Evolutionary conservation across 2,888 invertebrate species (phyloP), one percentile per base, ranked within the genome.

Genomic region (Pharmacophagus antenor): DNA sequence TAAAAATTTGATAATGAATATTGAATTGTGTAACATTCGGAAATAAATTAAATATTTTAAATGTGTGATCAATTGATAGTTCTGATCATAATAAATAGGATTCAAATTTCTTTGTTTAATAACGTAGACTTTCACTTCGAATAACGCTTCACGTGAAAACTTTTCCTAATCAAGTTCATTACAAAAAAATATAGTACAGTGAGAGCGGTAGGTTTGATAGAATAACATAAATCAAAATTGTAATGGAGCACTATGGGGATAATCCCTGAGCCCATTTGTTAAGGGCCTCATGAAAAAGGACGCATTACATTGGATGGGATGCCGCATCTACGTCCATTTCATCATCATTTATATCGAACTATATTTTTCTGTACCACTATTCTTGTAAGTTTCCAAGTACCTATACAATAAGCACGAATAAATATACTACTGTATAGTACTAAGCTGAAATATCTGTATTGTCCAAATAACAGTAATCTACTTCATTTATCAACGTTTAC

Each of bases 241-340:
- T 48, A 49, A 42, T 53, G 47, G 37, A 41, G 47, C 23, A 47
- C 46, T 52, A 25, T 48, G 47, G 42, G 79, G 80, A 80, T 84
- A 80, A 85, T 84, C 84, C 79, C 63, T 67, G 69, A 71, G 72
- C 73, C 82, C 80, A 85, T 85, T 85, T 84, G 80, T 85, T 82
- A 80, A 74, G 79, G 79, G 77, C 76, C 68, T 66, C 66, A 48
- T 53, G 58, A 58, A 48, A 58, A 53, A 53, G 58, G 58, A 12
- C 53, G 46, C 47, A 53, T 41, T 58, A 58, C 20, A 47, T 52
- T 12, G 31, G 51, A 58, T 46, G 52, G 27, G 47, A 52, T 41
- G 41, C 22, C 47, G 52, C 47, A 22, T 53, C 22, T 27, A 44
- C 17, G 37, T 51, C 22, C 46, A 42, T 47, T 58, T 20, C 23